These are phyloP conservation scores for Cydia pomonella DNA, from an alignment of 1,140 invertebrate genomes.

Conservation along the genomic window DNA sequence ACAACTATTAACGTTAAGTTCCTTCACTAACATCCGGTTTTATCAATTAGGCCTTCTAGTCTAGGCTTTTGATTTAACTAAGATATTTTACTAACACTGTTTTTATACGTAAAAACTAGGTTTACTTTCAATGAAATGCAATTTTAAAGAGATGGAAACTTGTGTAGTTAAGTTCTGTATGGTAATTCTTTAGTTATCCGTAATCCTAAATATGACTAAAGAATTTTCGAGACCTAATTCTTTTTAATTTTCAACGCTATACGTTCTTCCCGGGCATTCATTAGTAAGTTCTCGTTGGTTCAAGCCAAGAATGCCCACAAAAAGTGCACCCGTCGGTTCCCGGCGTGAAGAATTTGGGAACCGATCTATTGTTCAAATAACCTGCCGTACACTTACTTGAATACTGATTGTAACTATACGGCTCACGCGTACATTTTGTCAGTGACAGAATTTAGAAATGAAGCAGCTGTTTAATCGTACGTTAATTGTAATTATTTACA, in stretches of 20 bases:
- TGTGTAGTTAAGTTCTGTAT: no score
- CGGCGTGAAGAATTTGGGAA: conserved; percentile 38
- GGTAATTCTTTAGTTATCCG: no score
- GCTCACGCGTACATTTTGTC: background rate
- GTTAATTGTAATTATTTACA: background rate
- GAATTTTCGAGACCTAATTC: background rate
- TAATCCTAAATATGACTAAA: no score
- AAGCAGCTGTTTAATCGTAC: conserved; percentile 27
- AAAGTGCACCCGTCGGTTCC: conserved; percentile 40
- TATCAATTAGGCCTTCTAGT: no score
- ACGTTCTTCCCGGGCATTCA: conserved; percentile 11
- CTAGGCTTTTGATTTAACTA: no score
- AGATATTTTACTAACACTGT: no score
- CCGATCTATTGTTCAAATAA: conserved; percentile 38
- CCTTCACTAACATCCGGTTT: no score
- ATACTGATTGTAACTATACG: conserved; percentile 21
- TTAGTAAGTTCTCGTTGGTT: conserved; percentile 19
- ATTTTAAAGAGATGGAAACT: no score
- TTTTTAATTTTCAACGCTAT: conserved; percentile 2
- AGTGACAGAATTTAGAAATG: conserved; percentile 2
- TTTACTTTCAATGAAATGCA: no score
- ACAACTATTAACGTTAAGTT: no score
- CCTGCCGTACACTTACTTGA: conserved; percentile 21
- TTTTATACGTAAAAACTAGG: no score
- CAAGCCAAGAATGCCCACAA: conserved; percentile 40